Conservation (phyloP, 1,140 invertebrate genomes). For the Cydia splendana region DNA sequence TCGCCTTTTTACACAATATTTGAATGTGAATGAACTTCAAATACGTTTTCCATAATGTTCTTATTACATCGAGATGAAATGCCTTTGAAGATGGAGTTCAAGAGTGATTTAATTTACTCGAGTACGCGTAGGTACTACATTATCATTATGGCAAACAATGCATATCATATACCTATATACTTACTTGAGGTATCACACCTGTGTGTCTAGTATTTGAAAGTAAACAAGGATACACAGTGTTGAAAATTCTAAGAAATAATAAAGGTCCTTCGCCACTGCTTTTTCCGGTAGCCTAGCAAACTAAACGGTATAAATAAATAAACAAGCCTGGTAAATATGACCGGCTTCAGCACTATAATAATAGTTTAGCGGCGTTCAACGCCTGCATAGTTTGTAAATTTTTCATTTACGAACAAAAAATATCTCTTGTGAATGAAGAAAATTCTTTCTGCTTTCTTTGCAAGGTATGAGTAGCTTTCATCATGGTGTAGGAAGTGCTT, state of each 20-base stretch:
- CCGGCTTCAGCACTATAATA: too few species aligned
- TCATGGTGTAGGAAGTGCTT: conserved; percentile 41
- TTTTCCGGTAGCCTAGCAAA: too few species aligned
- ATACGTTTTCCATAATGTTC: conserved; percentile 23
- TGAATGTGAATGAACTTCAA: conserved; percentile 23
- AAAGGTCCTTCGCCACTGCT: too few species aligned
- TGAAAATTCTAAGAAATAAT: too few species aligned
- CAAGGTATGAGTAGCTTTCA: conserved; percentile 41
- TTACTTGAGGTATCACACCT: too few species aligned
- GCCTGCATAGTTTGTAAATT: neutral
- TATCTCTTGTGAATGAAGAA: neutral
- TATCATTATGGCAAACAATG: neutral
- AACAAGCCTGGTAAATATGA: too few species aligned
- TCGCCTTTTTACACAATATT: conserved; percentile 37
- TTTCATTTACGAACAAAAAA: neutral
- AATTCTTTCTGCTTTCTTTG: neutral
- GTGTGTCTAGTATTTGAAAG: too few species aligned
- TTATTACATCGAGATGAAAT: neutral
- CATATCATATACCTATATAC: too few species aligned
- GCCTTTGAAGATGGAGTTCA: neutral
- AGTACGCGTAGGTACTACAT: neutral
- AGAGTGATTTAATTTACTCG: neutral
- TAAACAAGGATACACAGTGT: too few species aligned
- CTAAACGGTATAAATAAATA: too few species aligned
- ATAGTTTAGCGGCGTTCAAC: neutral